These are phyloP conservation scores for Papilio dardanus DNA, from an alignment of 1,140 invertebrate species.

Conservation along the genomic window DNA sequence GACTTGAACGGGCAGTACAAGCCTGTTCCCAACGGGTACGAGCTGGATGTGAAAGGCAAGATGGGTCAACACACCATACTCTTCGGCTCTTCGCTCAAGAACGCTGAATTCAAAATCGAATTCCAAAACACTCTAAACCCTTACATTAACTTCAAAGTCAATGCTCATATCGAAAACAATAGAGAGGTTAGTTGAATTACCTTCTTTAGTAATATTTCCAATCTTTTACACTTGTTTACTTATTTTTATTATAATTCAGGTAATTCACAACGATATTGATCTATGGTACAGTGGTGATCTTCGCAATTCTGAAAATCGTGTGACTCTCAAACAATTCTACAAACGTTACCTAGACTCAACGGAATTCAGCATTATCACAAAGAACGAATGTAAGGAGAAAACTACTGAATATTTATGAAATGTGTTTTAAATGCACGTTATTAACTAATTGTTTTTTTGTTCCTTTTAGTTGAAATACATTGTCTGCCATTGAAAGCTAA, in stretches of 20 bases:
- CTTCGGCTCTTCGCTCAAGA: slow-evolving; percentile 71
- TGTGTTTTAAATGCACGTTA: slow-evolving; percentile 41
- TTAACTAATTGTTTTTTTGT: not conserved
- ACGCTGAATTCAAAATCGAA: slow-evolving; percentile 73
- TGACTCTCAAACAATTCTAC: slow-evolving; percentile 79
- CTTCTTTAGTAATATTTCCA: not conserved
- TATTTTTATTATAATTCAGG: slow-evolving; percentile 47
- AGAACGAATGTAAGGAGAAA: slow-evolving; percentile 70
- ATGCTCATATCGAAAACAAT: slow-evolving; percentile 61
- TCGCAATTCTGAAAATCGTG: slow-evolving; percentile 81
- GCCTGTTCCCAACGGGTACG: slow-evolving; percentile 65
- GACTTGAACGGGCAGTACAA: slow-evolving; percentile 81
- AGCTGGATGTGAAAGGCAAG: slow-evolving; percentile 81
- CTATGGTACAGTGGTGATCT: slow-evolving; percentile 85
- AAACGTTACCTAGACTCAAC: slow-evolving; percentile 65
- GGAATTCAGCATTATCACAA: slow-evolving; percentile 68
- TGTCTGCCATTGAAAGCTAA: slow-evolving; percentile 76
- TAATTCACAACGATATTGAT: slow-evolving; percentile 81
- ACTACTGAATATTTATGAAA: slow-evolving; percentile 3
- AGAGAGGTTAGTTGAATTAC: slow-evolving; percentile 52
- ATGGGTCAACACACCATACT: slow-evolving; percentile 79
- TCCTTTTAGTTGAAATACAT: slow-evolving; percentile 81
- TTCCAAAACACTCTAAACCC: slow-evolving; percentile 83
- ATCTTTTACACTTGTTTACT: not conserved
- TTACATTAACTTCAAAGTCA: slow-evolving; percentile 83